A percentile compares a stretch with the other conserved stretches of the same genome.
Evolutionary conservation across 2,113 vertebrate genomes (phyloP).

Genomic region (Regulus satrapa): DNA sequence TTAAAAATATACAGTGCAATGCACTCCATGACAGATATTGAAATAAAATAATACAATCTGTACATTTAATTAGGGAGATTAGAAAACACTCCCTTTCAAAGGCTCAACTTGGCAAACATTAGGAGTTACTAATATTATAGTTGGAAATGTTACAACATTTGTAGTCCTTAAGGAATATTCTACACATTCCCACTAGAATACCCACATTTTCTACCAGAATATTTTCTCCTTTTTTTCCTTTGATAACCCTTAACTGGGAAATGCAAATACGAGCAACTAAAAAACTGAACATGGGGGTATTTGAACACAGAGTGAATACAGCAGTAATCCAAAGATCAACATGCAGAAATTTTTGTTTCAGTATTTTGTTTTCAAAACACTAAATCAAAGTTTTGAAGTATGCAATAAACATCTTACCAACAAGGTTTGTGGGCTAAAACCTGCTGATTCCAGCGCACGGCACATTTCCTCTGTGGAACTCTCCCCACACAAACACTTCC

Average conservation of each 20-base stretch:
- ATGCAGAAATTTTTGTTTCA: neutral
- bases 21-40: neutral
- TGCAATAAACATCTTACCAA: conserved; percentile 77
- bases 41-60: neutral
- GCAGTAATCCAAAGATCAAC: neutral
- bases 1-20: neutral
- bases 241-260: neutral
- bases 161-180: neutral
- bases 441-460: conserved; percentile 80
- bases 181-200: neutral
- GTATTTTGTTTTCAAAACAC: neutral
- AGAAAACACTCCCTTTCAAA: neutral
- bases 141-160: neutral
- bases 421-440: conserved; percentile 87
- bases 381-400: neutral
- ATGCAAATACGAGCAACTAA: neutral
- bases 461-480: conserved; percentile 82
- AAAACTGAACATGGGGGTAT: neutral
- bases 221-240: neutral
- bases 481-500: conserved; percentile 88
- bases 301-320: neutral
- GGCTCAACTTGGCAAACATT: neutral
- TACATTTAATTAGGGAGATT: neutral
- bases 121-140: neutral
- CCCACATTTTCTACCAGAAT: neutral